phyloP scores from a whole-genome alignment of 2,797 vertebrate genomes.

The Neosilurus mollespiculum region DNA sequence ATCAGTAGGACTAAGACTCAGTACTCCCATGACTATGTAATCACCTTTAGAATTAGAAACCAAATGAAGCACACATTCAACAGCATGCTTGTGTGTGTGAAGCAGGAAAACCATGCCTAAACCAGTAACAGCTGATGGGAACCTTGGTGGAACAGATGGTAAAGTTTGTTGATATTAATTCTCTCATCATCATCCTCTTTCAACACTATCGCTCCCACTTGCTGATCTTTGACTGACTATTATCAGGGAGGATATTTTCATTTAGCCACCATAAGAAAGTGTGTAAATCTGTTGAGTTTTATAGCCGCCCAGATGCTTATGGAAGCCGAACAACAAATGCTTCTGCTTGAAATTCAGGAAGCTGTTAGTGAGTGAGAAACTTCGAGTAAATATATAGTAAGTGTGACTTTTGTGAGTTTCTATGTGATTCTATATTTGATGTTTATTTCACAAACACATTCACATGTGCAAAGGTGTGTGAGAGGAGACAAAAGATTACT shows the following conservation, averaged over 20 bases:
- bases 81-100: constrained; percentile 49
- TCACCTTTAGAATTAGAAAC: constrained; percentile 58
- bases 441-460: neutral
- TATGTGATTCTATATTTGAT: neutral
- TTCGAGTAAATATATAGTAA: neutral
- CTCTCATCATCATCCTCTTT: constrained; percentile 45
- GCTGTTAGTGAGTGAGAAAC: constrained; percentile 57
- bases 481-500: constrained; percentile 70
- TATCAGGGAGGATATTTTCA: constrained; percentile 66
- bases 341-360: constrained; percentile 56
- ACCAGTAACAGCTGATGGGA: constrained; percentile 60
- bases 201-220: constrained; percentile 8
- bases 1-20: constrained; percentile 51
- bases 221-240: constrained; percentile 51
- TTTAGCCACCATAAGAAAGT: constrained; percentile 61
- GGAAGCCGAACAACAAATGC: constrained; percentile 58
- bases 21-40: constrained; percentile 58
- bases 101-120: constrained; percentile 34
- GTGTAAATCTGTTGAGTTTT: constrained; percentile 67
- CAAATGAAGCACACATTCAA: constrained; percentile 60
- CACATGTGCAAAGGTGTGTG: constrained; percentile 48
- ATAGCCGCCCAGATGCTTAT: constrained; percentile 55
- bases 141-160: constrained; percentile 62
- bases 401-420: neutral
- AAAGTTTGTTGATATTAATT: constrained; percentile 70